Base-by-base conservation (phyloP, 2,888 invertebrate genomes). In the Belgica antarctica region DNA sequence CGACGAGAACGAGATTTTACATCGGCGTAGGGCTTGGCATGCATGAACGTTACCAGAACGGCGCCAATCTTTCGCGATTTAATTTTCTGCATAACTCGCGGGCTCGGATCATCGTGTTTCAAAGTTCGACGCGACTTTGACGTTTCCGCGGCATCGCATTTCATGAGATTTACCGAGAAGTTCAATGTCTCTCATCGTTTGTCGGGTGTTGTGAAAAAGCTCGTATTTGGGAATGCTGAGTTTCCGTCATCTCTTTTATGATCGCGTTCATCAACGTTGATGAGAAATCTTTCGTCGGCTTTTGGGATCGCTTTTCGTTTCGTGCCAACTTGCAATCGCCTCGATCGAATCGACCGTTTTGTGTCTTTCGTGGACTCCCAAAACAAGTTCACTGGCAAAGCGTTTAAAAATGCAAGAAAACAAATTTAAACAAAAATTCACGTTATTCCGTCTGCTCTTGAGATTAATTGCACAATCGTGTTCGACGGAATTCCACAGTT, bases 331-430 rank as follows among this genome's bases (percentile, higher is more conserved):
- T 22, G 52, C 17, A 52, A 52, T 52, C 19, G 5, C 34, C 7
- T 31, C 34, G 34, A 31, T 8, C 12, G 34, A 52, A 52, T 52
- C 22, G 52, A 52, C 27, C 25, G 59, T 59, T 59, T 59, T 59
- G 17, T 12, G 12, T 15, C 12, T 59, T 59, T 59, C 7, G 59
- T 25, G 27, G 52, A 34, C 17, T n/a, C n/a, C n/a, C 7, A 34
- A 62, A 62, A 62, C 62, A 62, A 62, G 62, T 62, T 62, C 62
- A 62, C 34, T 62, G 62, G 62, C 62, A 62, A 62, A 15, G 62
- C 52, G 4, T 62, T 31, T 17, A 62, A 62, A 62, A 62, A 62
- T 62, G 28, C 62, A 62, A 4, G 52, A 52, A n/a, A 52, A 17
- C 12, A 22, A 52, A 52, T 22, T 52, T 17, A n/a, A 62, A 34